phyloP scores from a whole-genome alignment of 1,140 invertebrate species.

The Drosophila fuyamai region DNA sequence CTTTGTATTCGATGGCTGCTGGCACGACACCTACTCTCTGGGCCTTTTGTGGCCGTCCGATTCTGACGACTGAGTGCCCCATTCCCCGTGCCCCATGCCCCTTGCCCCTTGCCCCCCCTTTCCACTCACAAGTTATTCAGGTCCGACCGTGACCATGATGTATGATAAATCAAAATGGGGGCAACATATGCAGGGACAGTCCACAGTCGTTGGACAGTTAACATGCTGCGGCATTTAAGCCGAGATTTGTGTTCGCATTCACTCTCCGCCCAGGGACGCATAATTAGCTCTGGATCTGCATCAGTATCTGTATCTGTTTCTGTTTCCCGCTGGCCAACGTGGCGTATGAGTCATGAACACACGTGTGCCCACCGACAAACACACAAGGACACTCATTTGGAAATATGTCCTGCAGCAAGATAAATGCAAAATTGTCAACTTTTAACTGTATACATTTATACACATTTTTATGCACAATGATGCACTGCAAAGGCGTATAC shows the following conservation, averaged over 20 bases:
- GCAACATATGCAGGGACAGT: slow-evolving; percentile 39
- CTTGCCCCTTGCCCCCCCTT: background rate
- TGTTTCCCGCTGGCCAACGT: slow-evolving; percentile 18
- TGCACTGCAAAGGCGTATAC: background rate
- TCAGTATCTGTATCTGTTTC: background rate
- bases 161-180: slow-evolving; percentile 72
- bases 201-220: slow-evolving; percentile 53
- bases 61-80: slow-evolving; percentile 3
- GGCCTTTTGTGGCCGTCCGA: slow-evolving; percentile 27
- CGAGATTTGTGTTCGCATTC: slow-evolving; percentile 60
- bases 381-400: background rate
- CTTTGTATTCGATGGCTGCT: slow-evolving; percentile 13
- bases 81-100: background rate
- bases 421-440: slow-evolving; percentile 46
- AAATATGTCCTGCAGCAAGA: slow-evolving; percentile 19
- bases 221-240: slow-evolving; percentile 69
- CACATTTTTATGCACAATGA: slow-evolving; percentile 7
- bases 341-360: slow-evolving; percentile 41
- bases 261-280: slow-evolving; percentile 33
- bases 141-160: slow-evolving; percentile 74
- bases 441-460: slow-evolving; percentile 26
- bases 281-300: slow-evolving; percentile 57
- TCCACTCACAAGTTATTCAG: slow-evolving; percentile 46
- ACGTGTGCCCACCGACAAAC: slow-evolving; percentile 20
- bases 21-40: slow-evolving; percentile 34